Evolutionary conservation across 2,113 vertebrate species (phyloP).

Genomic region (Orthonyx spaldingii): DNA sequence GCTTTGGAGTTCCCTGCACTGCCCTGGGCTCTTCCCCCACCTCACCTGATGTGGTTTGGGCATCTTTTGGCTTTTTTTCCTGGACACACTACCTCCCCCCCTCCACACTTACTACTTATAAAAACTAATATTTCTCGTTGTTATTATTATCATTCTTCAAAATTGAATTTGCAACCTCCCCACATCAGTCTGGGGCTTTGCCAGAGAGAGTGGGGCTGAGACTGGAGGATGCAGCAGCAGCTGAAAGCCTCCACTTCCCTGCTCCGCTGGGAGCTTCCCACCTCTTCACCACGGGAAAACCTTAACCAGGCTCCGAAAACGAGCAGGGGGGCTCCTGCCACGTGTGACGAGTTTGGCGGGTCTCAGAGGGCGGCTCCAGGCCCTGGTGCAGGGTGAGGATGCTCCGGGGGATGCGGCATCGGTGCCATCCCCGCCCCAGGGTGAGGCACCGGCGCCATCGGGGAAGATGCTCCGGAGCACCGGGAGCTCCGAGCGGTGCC

Average conservation of each 20-base stretch:
- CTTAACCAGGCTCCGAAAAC: fast-evolving
- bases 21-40: not conserved
- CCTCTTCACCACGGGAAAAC: fast-evolving
- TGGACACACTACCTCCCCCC: not conserved
- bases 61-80: not conserved
- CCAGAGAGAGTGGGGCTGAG: fast-evolving
- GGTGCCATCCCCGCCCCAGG: fast-evolving
- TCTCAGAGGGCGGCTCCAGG: fast-evolving
- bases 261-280: not conserved
- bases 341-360: fast-evolving
- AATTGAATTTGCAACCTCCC: not conserved
- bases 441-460: fast-evolving
- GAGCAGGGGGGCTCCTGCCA: not conserved
- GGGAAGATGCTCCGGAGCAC: not conserved
- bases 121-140: no score
- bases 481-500: fast-evolving
- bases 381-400: not conserved
- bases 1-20: fast-evolving
- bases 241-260: fast-evolving
- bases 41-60: not conserved
- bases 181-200: fast-evolving
- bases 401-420: not conserved
- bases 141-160: no score
- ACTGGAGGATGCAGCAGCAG: not conserved
- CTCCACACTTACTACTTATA: fast-evolving